Evolutionary conservation across 2,888 invertebrate genomes (phyloP).

Genomic region (Drosophila prostipennis): DNA sequence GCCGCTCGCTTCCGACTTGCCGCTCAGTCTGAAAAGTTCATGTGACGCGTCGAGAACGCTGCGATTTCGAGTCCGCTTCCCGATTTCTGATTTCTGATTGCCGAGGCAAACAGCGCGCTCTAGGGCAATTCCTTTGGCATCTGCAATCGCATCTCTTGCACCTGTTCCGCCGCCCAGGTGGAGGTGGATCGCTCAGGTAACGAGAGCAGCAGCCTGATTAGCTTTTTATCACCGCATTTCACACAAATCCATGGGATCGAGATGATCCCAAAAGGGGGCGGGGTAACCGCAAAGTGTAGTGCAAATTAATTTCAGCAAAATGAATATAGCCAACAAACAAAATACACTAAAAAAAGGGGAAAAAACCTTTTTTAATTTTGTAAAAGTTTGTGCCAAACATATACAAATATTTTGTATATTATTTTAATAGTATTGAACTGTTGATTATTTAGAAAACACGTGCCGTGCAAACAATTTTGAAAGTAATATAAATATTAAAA

Average conservation of each 20-base stretch:
- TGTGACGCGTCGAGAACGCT: conserved; percentile 74
- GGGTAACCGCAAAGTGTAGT: conserved; percentile 18
- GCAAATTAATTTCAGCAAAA: conserved; percentile 22
- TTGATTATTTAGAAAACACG: no score
- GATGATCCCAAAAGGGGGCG: conserved; percentile 11
- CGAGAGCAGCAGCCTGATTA: conserved; percentile 27
- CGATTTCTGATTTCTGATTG: conserved; percentile 22
- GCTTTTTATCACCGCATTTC: conserved; percentile 37
- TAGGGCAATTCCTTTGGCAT: conserved; percentile 15
- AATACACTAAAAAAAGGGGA: not conserved
- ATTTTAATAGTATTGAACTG: no score
- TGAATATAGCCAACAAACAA: conserved; percentile 8
- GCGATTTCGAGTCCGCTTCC: conserved; percentile 44
- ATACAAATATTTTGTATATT: not conserved
- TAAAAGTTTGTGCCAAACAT: not conserved
- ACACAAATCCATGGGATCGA: conserved; percentile 6
- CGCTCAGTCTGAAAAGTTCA: conserved; percentile 78
- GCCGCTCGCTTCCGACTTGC: conserved; percentile 48
- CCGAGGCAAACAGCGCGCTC: conserved; percentile 40
- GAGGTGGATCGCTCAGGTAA: conserved; percentile 34
- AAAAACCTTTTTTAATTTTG: not conserved
- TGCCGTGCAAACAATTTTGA: no score
- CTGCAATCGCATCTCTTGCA: conserved; percentile 15
- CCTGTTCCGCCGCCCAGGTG: conserved; percentile 24
- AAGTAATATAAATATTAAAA: no score